phyloP scores from a whole-genome alignment of 2,888 invertebrate species.

The Nomada fabriciana region DNA sequence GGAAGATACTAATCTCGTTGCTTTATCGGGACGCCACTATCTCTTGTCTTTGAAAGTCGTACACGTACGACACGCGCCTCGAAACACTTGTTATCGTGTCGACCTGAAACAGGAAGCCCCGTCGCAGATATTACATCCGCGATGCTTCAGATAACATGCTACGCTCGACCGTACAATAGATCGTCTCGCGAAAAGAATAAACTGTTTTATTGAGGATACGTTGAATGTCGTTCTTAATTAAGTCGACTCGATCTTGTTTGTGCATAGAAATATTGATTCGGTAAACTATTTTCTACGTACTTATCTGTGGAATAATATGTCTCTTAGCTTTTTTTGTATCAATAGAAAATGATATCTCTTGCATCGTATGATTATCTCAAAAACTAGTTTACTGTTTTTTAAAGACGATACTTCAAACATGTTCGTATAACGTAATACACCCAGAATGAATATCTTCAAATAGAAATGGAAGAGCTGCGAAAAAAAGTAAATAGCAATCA shows the following conservation, averaged over 20 bases:
- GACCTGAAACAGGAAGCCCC: conserved; percentile 33
- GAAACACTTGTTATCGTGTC: conserved; percentile 35
- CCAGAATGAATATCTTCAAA: background rate
- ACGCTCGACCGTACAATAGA: background rate
- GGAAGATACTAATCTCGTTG: conserved; percentile 64
- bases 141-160: conserved; percentile 12
- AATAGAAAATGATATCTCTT: too few relatives aligned
- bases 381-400: too few relatives aligned
- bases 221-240: too few relatives aligned
- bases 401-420: too few relatives aligned
- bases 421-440: too few relatives aligned
- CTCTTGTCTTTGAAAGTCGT: conserved; percentile 39
- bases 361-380: too few relatives aligned
- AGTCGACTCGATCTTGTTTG: too few relatives aligned
- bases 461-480: background rate
- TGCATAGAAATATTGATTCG: too few relatives aligned
- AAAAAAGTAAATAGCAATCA: conserved; percentile 11
- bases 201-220: background rate
- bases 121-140: conserved; percentile 29
- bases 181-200: background rate
- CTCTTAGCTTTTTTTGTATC: too few relatives aligned
- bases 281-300: too few relatives aligned
- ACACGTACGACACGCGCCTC: conserved; percentile 35
- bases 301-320: too few relatives aligned
- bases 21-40: conserved; percentile 57